A percentile compares a stretch with the other conserved stretches of the same genome.
phyloP scores from a whole-genome alignment of 2,797 vertebrate genomes.

The Gymnodraco acuticeps region DNA sequence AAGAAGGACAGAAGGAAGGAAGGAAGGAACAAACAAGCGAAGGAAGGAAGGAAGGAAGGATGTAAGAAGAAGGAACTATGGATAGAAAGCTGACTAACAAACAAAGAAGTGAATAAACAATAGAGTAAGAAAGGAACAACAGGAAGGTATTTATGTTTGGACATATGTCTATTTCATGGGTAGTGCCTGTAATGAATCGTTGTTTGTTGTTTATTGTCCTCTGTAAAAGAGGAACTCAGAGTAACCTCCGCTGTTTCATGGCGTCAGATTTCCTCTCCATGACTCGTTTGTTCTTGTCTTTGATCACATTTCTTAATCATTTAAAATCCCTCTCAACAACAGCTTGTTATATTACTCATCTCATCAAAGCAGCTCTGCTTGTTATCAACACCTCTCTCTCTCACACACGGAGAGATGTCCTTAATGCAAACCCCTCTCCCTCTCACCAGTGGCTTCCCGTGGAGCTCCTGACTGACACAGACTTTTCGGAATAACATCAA shows the following conservation, averaged over 20 bases:
- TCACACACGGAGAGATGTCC: conserved; percentile 1
- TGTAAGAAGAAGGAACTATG: background rate
- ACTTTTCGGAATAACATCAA: background rate
- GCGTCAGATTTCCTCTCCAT: too few relatives aligned
- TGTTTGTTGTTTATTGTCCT: too few relatives aligned
- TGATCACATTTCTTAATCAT: too few relatives aligned
- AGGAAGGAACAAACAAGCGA: conserved; percentile 15
- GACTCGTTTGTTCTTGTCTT: too few relatives aligned
- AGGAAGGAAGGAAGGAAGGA: conserved; percentile 16
- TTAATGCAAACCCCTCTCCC: conserved; percentile 46
- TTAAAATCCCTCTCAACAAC: background rate
- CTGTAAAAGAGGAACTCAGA: too few relatives aligned
- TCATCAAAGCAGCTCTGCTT: conserved; percentile 18
- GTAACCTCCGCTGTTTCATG: too few relatives aligned
- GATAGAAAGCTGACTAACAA: too few relatives aligned
- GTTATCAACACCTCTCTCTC: conserved; percentile 24
- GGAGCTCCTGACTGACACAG: conserved; percentile 13
- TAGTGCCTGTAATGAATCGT: too few relatives aligned
- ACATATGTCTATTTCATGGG: too few relatives aligned
- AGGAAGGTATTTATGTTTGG: too few relatives aligned
- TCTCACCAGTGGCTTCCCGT: conserved; percentile 26
- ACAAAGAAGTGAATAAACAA: too few relatives aligned
- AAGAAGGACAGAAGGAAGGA: background rate
- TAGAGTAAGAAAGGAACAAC: too few relatives aligned
- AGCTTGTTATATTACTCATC: conserved; percentile 30